Evolutionary conservation across 2,113 vertebrate species (phyloP).

Genomic region (Triplophysa rosa): DNA sequence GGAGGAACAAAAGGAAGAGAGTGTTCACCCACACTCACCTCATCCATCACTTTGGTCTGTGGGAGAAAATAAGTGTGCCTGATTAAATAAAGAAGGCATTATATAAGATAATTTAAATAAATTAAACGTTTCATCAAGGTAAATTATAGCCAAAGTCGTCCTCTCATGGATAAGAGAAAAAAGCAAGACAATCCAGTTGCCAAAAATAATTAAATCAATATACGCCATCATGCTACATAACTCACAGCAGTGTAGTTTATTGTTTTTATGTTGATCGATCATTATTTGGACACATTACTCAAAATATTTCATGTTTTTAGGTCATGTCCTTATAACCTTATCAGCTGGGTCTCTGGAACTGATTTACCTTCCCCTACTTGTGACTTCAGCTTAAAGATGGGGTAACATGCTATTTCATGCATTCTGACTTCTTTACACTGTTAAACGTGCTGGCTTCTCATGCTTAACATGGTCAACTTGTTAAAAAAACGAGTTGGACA

Average conservation of each 20-base stretch:
- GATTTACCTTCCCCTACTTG: not conserved
- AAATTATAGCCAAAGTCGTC: slow-evolving; percentile 43
- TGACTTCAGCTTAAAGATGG: slow-evolving; percentile 12
- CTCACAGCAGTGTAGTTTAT: not conserved
- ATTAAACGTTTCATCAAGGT: slow-evolving; percentile 41
- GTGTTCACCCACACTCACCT: slow-evolving; percentile 49
- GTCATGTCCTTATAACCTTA: slow-evolving; percentile 5
- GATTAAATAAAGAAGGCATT: slow-evolving; percentile 55
- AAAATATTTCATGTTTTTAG: not conserved
- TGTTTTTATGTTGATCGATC: not conserved
- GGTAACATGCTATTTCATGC: not conserved
- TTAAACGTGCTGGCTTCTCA: no score
- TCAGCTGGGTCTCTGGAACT: slow-evolving; percentile 12
- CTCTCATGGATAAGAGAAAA: not conserved
- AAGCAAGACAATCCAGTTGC: slow-evolving; percentile 16
- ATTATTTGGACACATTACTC: not conserved
- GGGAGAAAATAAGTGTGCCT: slow-evolving; percentile 46
- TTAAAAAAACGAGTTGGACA: no score
- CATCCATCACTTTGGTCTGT: slow-evolving; percentile 43
- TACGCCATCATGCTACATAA: not conserved
- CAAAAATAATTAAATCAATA: not conserved
- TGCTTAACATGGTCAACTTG: no score
- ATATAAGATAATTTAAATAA: slow-evolving; percentile 55
- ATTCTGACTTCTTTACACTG: no score
- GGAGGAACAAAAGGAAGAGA: slow-evolving; percentile 39